Evolutionary conservation across 2,888 invertebrate genomes (phyloP), one percentile per base, ranked within the genome.

Genomic region (Drosophila kambysellisi): DNA sequence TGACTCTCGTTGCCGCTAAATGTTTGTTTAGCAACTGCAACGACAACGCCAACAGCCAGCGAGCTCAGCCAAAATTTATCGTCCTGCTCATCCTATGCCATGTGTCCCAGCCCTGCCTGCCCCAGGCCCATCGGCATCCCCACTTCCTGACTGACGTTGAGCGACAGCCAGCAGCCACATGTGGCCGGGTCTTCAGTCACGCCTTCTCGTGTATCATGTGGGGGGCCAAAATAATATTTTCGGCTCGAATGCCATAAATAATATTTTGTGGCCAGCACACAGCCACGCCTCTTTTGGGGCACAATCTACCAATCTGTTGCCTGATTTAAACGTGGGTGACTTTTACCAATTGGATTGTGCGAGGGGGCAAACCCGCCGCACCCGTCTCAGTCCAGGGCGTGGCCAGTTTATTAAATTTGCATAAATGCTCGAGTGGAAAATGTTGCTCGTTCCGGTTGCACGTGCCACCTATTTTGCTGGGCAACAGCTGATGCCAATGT

Each of bases 321-420:
- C 73, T 57, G 57, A 73, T 79, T 80, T 76, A 76, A 80, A 43
- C 68, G 63, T 56, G 29, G 53, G 59, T 59, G 33, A 62, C 48
- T 63, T 72, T 35, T 32, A 51, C 41, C 43, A 64, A 64, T 58
- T 52, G 63, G 52, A 48, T 15, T 46, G n/a, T 54, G 4, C 20
- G 15, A 29, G 8, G 20, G 20, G 46, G 8, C 20, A n/a, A 33
- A 25, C 15, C 32, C 37, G 1, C 17, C 35, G 46, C 12, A 20
- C 29, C 53, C 30, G 11, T 11, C 33, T 32, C 17, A 69, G 25
- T 50, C 50, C n/a, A 12, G n/a, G 29, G n/a, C 29, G 17, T 29
- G 72, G 76, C 63, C 70, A 90, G 88, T 91, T 91, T 90, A 90
- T 91, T 90, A 91, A 90, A 90, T 90, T 90, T 90, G 83, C 91